Base-by-base conservation (phyloP, 2,888 invertebrate genomes). In the Clepsis dumicolana region DNA sequence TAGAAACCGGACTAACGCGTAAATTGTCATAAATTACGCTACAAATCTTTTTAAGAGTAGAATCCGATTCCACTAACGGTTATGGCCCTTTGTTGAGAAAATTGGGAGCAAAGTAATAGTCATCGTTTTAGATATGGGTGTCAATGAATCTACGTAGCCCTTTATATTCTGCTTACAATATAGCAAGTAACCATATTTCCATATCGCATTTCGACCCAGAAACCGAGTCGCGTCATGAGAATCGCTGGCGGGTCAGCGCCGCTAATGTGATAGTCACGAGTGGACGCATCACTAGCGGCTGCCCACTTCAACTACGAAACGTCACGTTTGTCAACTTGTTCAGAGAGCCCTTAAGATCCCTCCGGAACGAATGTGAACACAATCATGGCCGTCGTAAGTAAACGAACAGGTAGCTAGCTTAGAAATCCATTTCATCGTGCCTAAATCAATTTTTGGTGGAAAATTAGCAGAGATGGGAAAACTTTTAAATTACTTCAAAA, bases 161-260 rank as follows among this genome's bases (percentile, higher is more conserved):
- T 67, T 67, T 67, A 60, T 54, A 67, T 56, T 67, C 48, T 25
- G 57, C 24, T 24, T 57, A 24, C 70, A 71, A 64, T 72, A 74
- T 71, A 71, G 61, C 72, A 62, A 63, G 59, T 56, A 65, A 64
- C 67, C 70, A 75, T 67, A 75, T 74, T 76, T 74, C 73, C 64
- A 69, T 62, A 73, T 74, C 65, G 73, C 65, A 59, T 74, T 77
- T 74, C 74, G 79, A 80, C 77, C 79, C 74, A 82, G 80, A 83
- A 82, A 79, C 71, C 74, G 79, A 80, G 75, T 73, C 74, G 78
- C 76, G 74, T 77, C 83, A 85, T 86, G 86, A 80, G 87, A 86
- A 82, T 74, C 65, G 77, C 80, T 59, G 74, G 71, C 76, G 73
- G 82, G 83, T 82, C 82, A 79, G 67, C 74, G 72, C 71, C 72